Conservation (phyloP, 2,797 vertebrate species). For the Xiphorhynchus erythropygius region DNA sequence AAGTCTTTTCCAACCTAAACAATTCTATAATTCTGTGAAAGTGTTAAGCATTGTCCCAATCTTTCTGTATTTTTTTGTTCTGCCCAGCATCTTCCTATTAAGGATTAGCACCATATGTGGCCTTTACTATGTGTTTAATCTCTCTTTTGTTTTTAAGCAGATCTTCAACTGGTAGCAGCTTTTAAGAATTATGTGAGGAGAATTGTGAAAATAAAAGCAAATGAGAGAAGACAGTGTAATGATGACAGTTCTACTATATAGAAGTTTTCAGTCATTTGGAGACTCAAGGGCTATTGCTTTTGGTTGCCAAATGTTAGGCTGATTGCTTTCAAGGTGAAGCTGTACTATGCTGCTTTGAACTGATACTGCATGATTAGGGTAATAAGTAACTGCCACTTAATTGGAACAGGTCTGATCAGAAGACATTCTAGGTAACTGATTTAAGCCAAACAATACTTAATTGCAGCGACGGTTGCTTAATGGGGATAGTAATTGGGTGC, state of each 20-base stretch:
- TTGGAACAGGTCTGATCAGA: conserved; percentile 62
- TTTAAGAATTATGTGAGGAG: conserved; percentile 21
- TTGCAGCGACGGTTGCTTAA: conserved; percentile 62
- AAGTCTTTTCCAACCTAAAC: background rate
- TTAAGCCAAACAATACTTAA: conserved; percentile 69
- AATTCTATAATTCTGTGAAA: background rate
- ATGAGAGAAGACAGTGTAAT: background rate
- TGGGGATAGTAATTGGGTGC: conserved; percentile 51
- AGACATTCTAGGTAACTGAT: conserved; percentile 69
- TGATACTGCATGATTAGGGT: conserved; percentile 63
- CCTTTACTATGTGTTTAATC: background rate
- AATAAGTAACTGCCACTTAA: conserved; percentile 61
- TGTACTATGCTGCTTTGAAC: conserved; percentile 56
- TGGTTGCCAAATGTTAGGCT: conserved; percentile 50
- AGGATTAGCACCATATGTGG: background rate
- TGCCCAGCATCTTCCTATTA: background rate
- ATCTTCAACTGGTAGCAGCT: background rate
- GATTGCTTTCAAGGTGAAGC: conserved; percentile 65
- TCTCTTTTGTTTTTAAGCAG: conserved; percentile 25
- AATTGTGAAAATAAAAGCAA: background rate
- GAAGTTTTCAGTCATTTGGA: background rate
- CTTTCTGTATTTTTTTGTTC: background rate
- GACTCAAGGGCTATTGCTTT: conserved; percentile 8
- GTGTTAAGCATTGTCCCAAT: background rate
- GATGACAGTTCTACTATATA: background rate